Base-by-base conservation (phyloP, 2,113 vertebrate genomes). In the Halcyon senegalensis region DNA sequence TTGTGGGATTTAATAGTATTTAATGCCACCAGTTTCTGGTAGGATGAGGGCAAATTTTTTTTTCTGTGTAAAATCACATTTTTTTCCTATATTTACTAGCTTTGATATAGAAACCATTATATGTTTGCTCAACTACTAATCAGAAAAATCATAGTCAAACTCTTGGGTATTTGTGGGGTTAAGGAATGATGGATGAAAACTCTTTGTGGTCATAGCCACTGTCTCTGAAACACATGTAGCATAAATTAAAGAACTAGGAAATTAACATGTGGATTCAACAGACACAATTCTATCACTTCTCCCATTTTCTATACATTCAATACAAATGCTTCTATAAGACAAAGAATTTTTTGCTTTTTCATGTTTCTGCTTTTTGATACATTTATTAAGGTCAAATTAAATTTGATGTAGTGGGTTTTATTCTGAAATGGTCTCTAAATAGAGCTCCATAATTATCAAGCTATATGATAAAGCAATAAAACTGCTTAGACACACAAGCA, bases 401-500 rank as follows among this genome's bases (percentile, higher is more conserved):
- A 98, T 97, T 97, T 97, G 93, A 96, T 97, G 92, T 81, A 97
- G 84, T 97, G 95, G 96, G 48, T 96, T 97, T 97, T 97, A 96
- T 98, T 97, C 93, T 94, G 92, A 97, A 97, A 96, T 95, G 79
- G 24, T 97, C 70, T 96, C 94, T 97, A 96, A 97, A 97, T 96
- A 94, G 80, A 96, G 81, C 88, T 97, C 88, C 83, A 83, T 98
- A 98, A 98, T 98, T 98, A 97, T 89, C 53, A 86, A 91, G 96
- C 91, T 95, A 78, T 89, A 95, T 89, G 95, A 95, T 95, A 97
- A 97, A 98, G 91, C 95, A 97, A 62, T 98, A 97, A 98, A 98
- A 95, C 83, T 95, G 70, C 86, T 98, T 97, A 95, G 93, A 96
- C 46, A 97, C 96, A 97, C 82, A 97, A 94, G 86, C 63, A 97